phyloP scores from a whole-genome alignment of 2,113 vertebrate genomes.

The Centrocercus urophasianus region DNA sequence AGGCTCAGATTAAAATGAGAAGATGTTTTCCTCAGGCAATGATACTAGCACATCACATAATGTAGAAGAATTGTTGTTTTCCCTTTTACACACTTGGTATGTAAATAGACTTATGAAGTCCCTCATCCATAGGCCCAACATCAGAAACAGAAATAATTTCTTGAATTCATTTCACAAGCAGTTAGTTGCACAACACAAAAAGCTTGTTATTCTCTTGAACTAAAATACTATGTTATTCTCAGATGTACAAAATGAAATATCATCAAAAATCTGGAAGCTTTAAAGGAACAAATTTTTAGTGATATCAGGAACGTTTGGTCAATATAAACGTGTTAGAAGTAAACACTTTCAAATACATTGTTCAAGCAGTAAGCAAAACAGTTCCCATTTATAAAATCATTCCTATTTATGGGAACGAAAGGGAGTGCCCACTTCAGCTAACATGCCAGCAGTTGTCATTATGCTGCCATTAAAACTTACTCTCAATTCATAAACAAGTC shows the following conservation, averaged over 20 bases:
- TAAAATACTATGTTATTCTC: neutral
- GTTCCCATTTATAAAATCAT: constrained; percentile 20
- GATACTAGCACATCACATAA: neutral
- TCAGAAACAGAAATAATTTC: neutral
- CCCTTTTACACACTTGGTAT: neutral
- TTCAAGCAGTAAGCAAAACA: constrained; percentile 26
- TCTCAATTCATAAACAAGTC: constrained; percentile 25
- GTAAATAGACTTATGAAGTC: neutral
- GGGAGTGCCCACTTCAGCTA: neutral
- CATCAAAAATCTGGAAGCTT: neutral
- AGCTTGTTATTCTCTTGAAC: neutral
- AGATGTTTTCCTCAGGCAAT: neutral
- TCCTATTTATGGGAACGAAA: constrained; percentile 40
- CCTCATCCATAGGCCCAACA: neutral
- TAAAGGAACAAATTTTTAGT: neutral
- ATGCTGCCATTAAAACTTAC: neutral
- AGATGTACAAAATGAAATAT: neutral
- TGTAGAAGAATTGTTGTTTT: neutral
- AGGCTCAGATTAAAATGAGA: neutral
- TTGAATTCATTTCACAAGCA: neutral
- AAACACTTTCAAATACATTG: constrained; percentile 10
- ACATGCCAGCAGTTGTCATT: neutral
- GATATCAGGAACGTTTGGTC: constrained; percentile 2
- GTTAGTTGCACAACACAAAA: neutral
- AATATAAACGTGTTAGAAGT: neutral